phyloP scores from a whole-genome alignment of 2,888 invertebrate genomes.

The Cryptocheilus praepositus region DNA sequence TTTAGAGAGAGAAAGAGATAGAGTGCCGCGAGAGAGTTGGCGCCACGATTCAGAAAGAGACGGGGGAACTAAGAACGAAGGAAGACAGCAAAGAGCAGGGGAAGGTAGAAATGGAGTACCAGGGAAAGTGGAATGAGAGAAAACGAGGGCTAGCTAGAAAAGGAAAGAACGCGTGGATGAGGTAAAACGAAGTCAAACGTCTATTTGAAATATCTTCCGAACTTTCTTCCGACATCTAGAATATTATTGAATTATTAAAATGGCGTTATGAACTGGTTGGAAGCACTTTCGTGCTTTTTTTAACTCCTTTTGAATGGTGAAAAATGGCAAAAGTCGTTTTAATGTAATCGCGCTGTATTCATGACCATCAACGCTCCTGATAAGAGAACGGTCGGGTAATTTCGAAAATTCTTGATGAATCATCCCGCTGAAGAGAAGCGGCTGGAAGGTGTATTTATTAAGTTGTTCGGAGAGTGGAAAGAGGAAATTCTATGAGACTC shows the following conservation, averaged over 20 bases:
- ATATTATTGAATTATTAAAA: constrained; percentile 57
- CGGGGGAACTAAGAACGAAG: constrained; percentile 10
- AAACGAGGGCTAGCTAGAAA: constrained; percentile 32
- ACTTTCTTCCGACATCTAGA: constrained; percentile 43
- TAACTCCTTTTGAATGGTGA: constrained; percentile 16
- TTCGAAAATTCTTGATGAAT: not conserved
- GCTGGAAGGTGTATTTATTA: too few relatives aligned
- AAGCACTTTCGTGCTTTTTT: constrained; percentile 19
- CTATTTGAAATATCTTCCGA: constrained; percentile 53
- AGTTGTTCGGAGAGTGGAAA: too few relatives aligned
- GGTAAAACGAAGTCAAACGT: constrained; percentile 49
- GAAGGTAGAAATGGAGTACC: constrained; percentile 24
- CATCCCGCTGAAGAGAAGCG: too few relatives aligned
- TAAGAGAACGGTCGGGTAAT: constrained; percentile 10
- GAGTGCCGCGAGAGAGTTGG: constrained; percentile 15
- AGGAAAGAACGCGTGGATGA: constrained; percentile 28
- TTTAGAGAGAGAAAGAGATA: constrained; percentile 53
- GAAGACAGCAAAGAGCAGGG: constrained; percentile 22
- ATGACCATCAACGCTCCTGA: not conserved
- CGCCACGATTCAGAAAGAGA: constrained; percentile 16
- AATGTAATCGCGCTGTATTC: constrained; percentile 1
- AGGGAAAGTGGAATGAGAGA: constrained; percentile 27
- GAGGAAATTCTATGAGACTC: too few relatives aligned
- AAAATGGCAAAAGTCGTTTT: constrained; percentile 23
- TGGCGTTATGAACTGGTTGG: constrained; percentile 36